A percentile compares a stretch with the other conserved stretches of the same genome.
Conservation (phyloP, 1,140 invertebrate species). For the Zaprionus camerounensis region DNA sequence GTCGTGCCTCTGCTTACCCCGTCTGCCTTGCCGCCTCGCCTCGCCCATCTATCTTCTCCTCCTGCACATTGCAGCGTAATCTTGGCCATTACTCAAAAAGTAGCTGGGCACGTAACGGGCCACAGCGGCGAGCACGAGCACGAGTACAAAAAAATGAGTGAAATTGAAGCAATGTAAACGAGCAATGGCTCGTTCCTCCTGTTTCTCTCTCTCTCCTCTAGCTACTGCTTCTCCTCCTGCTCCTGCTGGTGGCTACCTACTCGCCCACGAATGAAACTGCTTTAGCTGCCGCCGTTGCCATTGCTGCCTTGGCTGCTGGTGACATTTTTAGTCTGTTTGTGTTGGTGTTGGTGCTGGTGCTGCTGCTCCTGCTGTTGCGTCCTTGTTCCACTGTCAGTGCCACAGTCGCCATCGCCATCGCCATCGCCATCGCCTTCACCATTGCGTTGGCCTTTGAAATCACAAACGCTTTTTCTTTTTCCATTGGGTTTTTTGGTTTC, state of each 20-base stretch:
- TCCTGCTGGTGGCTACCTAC: constrained; percentile 37
- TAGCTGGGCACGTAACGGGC: constrained; percentile 68
- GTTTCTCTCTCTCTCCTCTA: not conserved
- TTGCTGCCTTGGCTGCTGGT: constrained; percentile 49
- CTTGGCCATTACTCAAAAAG: constrained; percentile 80
- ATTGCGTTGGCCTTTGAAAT: constrained; percentile 69
- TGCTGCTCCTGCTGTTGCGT: constrained; percentile 23
- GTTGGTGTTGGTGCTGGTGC: constrained; percentile 38
- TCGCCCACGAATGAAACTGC: constrained; percentile 24
- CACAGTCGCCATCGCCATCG: constrained; percentile 14
- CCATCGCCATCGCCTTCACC: constrained; percentile 9
- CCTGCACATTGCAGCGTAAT: constrained; percentile 67
- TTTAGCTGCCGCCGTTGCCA: constrained; percentile 15
- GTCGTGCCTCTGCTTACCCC: constrained; percentile 10
- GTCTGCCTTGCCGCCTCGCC: not conserved
- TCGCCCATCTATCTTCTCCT: constrained; percentile 30
- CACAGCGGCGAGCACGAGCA: constrained; percentile 13
- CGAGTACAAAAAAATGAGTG: constrained; percentile 18
- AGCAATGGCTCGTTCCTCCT: constrained; percentile 14
- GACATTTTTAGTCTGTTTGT: constrained; percentile 69
- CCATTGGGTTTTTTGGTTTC: not conserved
- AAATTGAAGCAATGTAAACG: constrained; percentile 51
- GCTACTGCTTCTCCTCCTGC: not conserved
- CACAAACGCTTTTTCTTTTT: constrained; percentile 47
- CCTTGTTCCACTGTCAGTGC: constrained; percentile 53